Evolutionary conservation across 2,888 invertebrate species (phyloP), one percentile per base, ranked within the genome.

Genomic region (Polietes domitor): DNA sequence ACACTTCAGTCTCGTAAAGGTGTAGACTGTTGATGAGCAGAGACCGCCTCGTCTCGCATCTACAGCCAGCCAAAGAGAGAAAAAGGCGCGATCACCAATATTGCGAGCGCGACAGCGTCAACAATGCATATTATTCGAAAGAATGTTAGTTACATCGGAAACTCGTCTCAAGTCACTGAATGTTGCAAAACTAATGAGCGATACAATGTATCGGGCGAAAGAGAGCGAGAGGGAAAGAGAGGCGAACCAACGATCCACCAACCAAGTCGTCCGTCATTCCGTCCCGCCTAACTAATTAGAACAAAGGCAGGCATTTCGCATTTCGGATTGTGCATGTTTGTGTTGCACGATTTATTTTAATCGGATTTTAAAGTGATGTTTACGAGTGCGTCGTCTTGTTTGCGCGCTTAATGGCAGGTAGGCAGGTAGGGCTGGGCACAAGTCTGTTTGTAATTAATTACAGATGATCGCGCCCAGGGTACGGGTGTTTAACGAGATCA

Each of bases 321-420:
- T 58, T n/a, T n/a, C n/a, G n/a, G n/a, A n/a, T n/a, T n/a, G n/a
- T n/a, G n/a, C n/a, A n/a, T n/a, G n/a, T n/a, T n/a, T n/a, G n/a
- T n/a, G n/a, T n/a, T 65, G 65, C 47, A 12, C 47, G n/a, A 47
- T 47, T 47, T 19, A 26, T 71, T 37, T 24, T 19, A 75, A 68
- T 58, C 63, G 43, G 12, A 53, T 28, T 68, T 53, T 43, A 73
- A 68, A 77, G 37, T 50, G 63, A 72, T 68, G 58, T 68, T 26
- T 19, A 24, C 58, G 63, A 53, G 63, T 63, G 26, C 37, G 26
- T 71, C 55, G 47, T 26, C 50, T 75, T 43, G 70, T 55, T 32
- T 47, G n/a, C n/a, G n/a, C n/a, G 43, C 9, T 78, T 75, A 78
- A 82, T 78, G 65, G 28, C 74, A 63, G 74, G n/a, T 9, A 58